Base-by-base conservation (phyloP, 2,797 vertebrate genomes). In the Dallia pectoralis region DNA sequence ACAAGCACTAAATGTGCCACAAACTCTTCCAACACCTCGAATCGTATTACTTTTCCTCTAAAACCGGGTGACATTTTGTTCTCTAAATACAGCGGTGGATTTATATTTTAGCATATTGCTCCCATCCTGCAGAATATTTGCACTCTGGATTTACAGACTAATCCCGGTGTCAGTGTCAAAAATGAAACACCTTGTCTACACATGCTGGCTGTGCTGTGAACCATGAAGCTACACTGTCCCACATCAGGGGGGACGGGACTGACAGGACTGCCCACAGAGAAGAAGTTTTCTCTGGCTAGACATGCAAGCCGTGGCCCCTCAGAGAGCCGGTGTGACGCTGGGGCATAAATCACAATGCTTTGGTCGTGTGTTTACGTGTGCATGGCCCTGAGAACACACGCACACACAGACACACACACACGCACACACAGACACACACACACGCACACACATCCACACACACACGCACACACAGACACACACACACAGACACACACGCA, bases 141-240 rank as follows among this genome's bases (percentile, higher is more conserved):
- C 40, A 18, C 61, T 40, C 70, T 59, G 18, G 53, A 63, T 74
- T 75, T 77, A 61, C 65, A 66, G 4, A 76, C 47, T 59, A 36
- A 40, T 25, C 32, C 8, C 72, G 27, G 25, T 27, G 22, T 16
- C n/a, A 56, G 67, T 30, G 47, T 69, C 30, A 69, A 70, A 77
- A 82, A 77, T 73, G 53, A 80, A 77, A 75, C 73, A 79, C 73
- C 72, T 75, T 79, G 53, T 49, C 51, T 72, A 19, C 74, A 73
- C 48, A 25, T 16, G 5, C 32, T 44, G 59, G 19, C 56, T 61
- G 56, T 61, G 71, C 61, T 67, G 33, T 30, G 49, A 73, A 16
- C 25, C 62, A 59, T 18, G 25, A 62, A 25, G 40, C 62, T 48
- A 22, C 40, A 29, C 15, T 59, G 33, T 22, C 48, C 25, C 1